phyloP scores from a whole-genome alignment of 1,140 invertebrate genomes.

The Tigriopus japonicus region DNA sequence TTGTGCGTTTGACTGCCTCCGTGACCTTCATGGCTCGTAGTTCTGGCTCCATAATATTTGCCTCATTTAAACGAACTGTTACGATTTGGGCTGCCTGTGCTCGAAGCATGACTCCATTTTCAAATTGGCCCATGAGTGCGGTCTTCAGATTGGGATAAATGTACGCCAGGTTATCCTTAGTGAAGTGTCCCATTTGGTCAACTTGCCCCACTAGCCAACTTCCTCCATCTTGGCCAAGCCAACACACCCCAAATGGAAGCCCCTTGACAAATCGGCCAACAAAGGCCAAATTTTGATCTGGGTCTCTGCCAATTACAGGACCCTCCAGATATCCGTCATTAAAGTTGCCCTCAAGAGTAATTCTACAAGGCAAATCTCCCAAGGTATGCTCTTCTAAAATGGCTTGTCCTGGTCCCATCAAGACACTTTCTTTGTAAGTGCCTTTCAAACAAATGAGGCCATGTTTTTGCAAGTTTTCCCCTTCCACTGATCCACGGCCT shows the following conservation, averaged over 20 bases:
- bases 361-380: background rate
- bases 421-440: background rate
- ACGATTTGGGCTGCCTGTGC: background rate
- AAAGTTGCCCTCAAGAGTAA: background rate
- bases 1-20: too few relatives aligned
- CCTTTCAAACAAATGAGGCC: background rate
- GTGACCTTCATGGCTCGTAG: background rate
- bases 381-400: background rate
- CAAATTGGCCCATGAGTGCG: slow-evolving; percentile 3
- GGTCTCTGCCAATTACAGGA: background rate
- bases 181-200: background rate
- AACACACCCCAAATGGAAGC: background rate
- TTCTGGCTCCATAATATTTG: background rate
- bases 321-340: background rate
- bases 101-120: background rate
- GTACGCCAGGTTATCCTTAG: slow-evolving; percentile 7
- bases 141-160: slow-evolving; percentile 9
- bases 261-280: background rate
- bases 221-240: background rate
- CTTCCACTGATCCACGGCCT: background rate
- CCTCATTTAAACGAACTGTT: background rate
- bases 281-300: background rate
- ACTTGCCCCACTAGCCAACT: background rate
- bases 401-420: background rate
- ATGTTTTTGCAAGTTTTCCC: background rate